Conservation (phyloP, 2,888 invertebrate species). For the Drosophila nigricruria region DNA sequence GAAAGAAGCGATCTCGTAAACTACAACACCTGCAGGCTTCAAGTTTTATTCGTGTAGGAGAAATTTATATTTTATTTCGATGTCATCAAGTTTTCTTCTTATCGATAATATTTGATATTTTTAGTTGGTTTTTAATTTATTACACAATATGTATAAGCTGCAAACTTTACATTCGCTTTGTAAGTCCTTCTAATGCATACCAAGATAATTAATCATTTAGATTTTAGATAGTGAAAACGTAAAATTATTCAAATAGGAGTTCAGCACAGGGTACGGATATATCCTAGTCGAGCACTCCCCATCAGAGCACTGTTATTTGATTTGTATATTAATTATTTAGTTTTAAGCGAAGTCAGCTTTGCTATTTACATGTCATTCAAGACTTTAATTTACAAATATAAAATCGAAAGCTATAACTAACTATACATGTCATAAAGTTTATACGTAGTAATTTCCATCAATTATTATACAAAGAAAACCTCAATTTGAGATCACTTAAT, state of each 20-base stretch:
- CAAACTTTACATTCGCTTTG: too few species aligned
- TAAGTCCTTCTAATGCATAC: too few species aligned
- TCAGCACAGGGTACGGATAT: not conserved
- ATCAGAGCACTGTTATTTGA: not conserved
- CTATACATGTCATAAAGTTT: too few species aligned
- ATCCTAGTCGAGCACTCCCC: not conserved
- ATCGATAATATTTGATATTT: too few species aligned
- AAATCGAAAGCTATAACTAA: too few species aligned
- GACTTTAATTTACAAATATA: not conserved
- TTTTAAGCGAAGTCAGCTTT: not conserved
- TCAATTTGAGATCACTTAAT: not conserved
- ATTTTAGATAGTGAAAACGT: not conserved
- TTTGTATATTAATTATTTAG: not conserved
- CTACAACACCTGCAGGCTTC: too few species aligned
- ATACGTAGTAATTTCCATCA: not conserved
- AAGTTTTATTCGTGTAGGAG: too few species aligned
- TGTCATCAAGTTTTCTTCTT: too few species aligned
- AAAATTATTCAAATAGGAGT: not conserved
- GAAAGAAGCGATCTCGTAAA: too few species aligned
- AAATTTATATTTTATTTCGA: too few species aligned
- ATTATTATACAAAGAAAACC: not conserved
- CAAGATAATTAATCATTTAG: too few species aligned
- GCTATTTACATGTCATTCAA: not conserved
- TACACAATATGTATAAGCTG: too few species aligned
- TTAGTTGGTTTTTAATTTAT: not conserved